phyloP scores from a whole-genome alignment of 1,140 invertebrate genomes.

The Antheraea pernyi region DNA sequence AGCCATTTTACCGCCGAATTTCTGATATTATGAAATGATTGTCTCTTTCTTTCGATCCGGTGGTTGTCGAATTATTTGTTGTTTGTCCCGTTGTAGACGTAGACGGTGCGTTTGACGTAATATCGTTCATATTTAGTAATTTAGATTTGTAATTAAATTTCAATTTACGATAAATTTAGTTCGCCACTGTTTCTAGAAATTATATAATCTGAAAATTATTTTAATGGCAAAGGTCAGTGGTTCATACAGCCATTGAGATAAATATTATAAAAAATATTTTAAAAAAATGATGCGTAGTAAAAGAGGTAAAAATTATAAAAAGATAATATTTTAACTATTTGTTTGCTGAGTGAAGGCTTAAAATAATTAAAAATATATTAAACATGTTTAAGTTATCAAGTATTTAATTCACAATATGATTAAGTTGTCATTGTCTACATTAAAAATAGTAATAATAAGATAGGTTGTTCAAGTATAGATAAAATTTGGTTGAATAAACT shows the following conservation, averaged over 20 bases:
- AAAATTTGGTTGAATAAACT: no score
- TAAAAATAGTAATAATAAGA: no score
- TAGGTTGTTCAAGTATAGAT: no score
- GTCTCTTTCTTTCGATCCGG: conserved; percentile 23
- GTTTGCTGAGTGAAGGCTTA: no score
- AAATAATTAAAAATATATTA: no score
- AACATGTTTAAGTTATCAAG: no score
- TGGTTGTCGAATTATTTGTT: conserved; percentile 13
- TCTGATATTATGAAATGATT: conserved; percentile 47
- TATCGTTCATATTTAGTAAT: not conserved
- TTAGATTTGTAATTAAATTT: not conserved
- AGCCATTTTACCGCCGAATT: conserved; percentile 42
- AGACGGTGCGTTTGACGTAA: conserved; percentile 14
- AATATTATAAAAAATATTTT: not conserved
- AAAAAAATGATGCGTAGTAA: no score
- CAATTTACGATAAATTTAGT: not conserved
- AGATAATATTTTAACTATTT: not conserved
- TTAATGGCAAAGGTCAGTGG: not conserved
- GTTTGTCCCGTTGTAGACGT: conserved; percentile 7
- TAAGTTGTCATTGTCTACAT: no score
- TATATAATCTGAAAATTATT: not conserved
- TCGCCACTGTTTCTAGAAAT: not conserved
- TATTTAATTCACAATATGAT: no score
- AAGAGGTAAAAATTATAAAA: not conserved
- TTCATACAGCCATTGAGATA: not conserved